A percentile compares a stretch with the other conserved stretches of the same genome.
These are phyloP conservation scores for Syrista parreyssii DNA, from an alignment of 2,888 invertebrate genomes.

Conservation along the genomic window DNA sequence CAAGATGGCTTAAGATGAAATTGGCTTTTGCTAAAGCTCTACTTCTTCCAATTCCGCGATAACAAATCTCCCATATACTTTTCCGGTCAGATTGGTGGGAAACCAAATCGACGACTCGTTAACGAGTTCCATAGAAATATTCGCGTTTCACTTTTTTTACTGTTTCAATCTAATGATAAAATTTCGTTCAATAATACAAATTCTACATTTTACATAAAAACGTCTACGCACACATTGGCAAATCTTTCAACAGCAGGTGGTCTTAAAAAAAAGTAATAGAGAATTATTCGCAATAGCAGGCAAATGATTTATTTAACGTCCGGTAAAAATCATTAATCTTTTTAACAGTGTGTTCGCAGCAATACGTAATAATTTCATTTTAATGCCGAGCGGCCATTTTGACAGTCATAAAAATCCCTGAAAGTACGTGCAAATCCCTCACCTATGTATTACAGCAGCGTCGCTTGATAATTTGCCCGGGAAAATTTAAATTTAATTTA, in stretches of 20 bases:
- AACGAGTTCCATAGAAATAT: neutral
- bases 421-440: neutral
- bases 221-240: neutral
- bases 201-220: neutral
- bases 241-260: neutral
- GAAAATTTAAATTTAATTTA: neutral
- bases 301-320: neutral
- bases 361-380: neutral
- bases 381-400: neutral
- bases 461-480: neutral
- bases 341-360: neutral
- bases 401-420: neutral
- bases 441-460: neutral
- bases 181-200: neutral
- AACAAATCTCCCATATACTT: neutral
- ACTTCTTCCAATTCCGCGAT: neutral
- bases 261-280: neutral
- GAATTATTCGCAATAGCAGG: neutral
- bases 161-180: neutral
- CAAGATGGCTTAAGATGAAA: slow-evolving; percentile 11
- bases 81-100: neutral
- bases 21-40: neutral
- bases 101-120: neutral
- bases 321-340: slow-evolving; percentile 16
- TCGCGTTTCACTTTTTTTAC: neutral